Percentiles rank a stretch among this genome's conserved stretches.
Conservation (phyloP, 2,113 vertebrate species). For the Sisor rabdophorus region DNA sequence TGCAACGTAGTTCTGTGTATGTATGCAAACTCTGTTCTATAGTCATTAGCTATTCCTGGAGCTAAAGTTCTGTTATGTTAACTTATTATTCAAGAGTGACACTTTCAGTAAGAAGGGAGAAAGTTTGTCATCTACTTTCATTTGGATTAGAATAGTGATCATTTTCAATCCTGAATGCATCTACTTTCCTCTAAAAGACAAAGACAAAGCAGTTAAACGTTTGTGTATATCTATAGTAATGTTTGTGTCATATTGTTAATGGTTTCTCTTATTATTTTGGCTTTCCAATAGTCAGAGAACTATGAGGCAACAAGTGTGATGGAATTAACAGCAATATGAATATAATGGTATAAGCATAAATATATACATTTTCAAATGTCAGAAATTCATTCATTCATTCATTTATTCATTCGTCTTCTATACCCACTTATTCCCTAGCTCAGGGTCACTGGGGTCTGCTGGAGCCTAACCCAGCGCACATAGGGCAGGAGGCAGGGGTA, state of each 20-base stretch:
- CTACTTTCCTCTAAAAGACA: background rate
- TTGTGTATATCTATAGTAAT: background rate
- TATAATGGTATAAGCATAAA: background rate
- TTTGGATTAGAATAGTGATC: background rate
- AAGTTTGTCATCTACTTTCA: background rate
- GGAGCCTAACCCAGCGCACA: no score
- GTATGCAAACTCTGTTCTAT: conserved; percentile 13
- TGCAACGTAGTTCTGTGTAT: conserved; percentile 14
- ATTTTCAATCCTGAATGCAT: background rate
- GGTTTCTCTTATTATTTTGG: background rate
- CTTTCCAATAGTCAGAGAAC: background rate
- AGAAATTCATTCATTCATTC: no score
- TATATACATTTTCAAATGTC: no score
- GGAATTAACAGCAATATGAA: background rate
- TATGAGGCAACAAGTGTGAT: no score
- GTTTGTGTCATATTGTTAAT: background rate
- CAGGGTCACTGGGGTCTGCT: no score
- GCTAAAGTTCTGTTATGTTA: background rate
- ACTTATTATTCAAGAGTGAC: conserved; percentile 5
- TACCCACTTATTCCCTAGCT: no score
- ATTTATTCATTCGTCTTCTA: no score
- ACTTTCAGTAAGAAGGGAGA: background rate
- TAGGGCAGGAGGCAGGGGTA: no score
- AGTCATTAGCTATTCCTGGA: conserved; percentile 6
- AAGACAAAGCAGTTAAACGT: no score